A percentile compares a stretch with the other conserved stretches of the same genome.
Evolutionary conservation across 2,797 vertebrate species (phyloP).

Genomic region (Lagorchestes hirsutus): DNA sequence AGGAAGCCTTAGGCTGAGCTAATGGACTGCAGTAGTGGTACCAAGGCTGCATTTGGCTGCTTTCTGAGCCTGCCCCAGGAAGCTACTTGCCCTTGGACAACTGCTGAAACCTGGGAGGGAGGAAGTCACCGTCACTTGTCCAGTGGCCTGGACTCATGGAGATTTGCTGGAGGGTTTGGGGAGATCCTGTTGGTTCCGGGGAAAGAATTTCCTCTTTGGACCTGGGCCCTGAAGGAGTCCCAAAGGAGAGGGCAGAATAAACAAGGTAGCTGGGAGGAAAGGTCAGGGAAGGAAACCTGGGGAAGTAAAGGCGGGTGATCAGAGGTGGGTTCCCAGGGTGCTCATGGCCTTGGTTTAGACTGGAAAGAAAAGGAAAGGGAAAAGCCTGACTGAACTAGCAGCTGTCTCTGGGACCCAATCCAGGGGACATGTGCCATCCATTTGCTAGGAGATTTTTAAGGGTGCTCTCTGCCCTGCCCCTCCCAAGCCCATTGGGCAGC

Average conservation of each 20-base stretch:
- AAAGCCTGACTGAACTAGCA: not conserved
- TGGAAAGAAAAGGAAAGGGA: not conserved
- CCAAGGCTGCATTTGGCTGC: not conserved
- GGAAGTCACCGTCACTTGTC: not conserved
- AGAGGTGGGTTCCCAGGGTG: not conserved
- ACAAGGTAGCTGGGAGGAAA: not conserved
- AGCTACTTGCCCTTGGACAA: not conserved
- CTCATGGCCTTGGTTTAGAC: not conserved
- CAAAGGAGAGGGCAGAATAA: not conserved
- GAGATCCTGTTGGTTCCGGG: not conserved
- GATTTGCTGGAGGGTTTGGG: not conserved
- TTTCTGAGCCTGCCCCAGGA: not conserved
- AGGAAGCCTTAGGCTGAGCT: not conserved
- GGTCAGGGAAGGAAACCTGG: not conserved
- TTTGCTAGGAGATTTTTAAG: not conserved
- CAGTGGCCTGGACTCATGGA: not conserved
- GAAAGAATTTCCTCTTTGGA: not conserved
- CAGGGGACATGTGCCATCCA: not conserved
- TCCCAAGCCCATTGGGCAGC: too few relatives aligned
- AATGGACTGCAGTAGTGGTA: rapidly evolving
- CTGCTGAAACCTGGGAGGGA: not conserved
- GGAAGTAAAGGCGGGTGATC: not conserved
- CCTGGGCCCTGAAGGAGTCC: not conserved
- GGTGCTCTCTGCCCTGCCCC: not conserved
- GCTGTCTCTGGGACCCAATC: not conserved